Conservation (phyloP, 2,113 vertebrate species). For the Gopherus evgoodei region DNA sequence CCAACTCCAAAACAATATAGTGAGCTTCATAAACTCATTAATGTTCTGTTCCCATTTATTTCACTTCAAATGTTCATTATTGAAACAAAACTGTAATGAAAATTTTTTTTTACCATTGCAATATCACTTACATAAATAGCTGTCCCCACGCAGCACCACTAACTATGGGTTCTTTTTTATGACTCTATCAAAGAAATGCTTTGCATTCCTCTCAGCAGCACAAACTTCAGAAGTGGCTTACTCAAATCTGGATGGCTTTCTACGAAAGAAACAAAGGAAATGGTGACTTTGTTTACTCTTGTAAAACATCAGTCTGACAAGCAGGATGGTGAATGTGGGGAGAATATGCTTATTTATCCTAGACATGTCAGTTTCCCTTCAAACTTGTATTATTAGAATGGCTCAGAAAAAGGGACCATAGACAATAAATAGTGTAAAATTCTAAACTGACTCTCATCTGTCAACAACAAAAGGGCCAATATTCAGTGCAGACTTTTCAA, state of each 20-base stretch:
- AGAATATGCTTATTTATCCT: background rate
- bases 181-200: background rate
- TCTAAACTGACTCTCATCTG: too few species aligned
- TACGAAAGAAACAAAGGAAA: background rate
- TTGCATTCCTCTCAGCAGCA: background rate
- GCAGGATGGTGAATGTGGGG: background rate
- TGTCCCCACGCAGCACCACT: fast-evolving
- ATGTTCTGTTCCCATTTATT: background rate
- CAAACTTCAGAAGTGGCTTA: background rate
- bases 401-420: background rate
- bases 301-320: background rate
- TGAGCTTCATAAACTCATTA: background rate
- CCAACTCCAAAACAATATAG: background rate
- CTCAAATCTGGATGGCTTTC: background rate
- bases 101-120: background rate
- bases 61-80: fast-evolving
- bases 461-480: background rate
- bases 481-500: background rate
- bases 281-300: background rate
- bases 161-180: background rate
- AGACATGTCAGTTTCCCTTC: background rate
- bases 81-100: background rate
- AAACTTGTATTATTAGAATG: background rate
- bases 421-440: background rate
- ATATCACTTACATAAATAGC: background rate